Evolutionary conservation across 2,113 vertebrate genomes (phyloP).

Genomic region (Zosterops pallidus): DNA sequence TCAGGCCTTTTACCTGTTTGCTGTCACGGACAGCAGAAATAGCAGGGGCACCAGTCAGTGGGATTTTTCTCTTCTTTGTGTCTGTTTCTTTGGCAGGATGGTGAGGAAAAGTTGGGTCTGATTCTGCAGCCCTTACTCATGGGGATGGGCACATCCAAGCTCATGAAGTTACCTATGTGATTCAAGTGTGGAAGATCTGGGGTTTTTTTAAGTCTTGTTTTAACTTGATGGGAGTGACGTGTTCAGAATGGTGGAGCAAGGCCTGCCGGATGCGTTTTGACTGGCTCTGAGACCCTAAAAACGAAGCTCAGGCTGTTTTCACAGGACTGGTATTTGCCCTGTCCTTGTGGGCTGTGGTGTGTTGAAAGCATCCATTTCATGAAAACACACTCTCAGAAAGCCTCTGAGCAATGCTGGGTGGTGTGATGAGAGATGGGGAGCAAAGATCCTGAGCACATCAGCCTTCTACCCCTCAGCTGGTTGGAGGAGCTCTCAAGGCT

Average conservation of each 20-base stretch:
- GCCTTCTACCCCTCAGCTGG: background rate
- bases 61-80: background rate
- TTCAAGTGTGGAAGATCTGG: background rate
- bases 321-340: background rate
- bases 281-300: background rate
- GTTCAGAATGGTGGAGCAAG: background rate
- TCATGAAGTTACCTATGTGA: background rate
- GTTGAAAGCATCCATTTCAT: rapidly evolving
- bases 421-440: background rate
- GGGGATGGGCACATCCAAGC: background rate
- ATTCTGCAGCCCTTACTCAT: constrained; percentile 25
- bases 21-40: background rate
- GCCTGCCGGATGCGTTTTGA: background rate
- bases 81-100: background rate
- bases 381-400: rapidly evolving
- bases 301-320: background rate
- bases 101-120: background rate
- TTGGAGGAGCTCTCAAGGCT: background rate
- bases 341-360: background rate
- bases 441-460: rapidly evolving
- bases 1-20: background rate
- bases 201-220: constrained; percentile 29
- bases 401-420: background rate
- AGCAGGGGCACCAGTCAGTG: background rate
- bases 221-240: background rate